Conservation (phyloP, 2,113 vertebrate genomes). For the Spea bombifrons region DNA sequence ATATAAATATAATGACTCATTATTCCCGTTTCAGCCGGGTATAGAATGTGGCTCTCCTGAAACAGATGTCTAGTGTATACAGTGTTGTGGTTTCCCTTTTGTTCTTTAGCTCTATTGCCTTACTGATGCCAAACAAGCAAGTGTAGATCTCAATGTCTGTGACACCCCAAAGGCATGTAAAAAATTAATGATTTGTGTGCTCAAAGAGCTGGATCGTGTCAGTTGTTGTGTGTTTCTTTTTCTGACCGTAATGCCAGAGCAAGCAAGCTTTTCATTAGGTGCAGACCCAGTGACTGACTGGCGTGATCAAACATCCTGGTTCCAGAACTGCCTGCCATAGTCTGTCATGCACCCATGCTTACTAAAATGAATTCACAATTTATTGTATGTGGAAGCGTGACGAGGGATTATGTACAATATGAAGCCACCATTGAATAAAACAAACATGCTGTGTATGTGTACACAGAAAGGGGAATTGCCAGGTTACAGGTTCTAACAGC, state of each 20-base stretch:
- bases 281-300: background rate
- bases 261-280: background rate
- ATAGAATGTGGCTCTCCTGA: background rate
- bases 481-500: too few relatives aligned
- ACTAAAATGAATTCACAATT: background rate
- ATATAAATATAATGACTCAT: background rate
- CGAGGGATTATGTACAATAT: too few relatives aligned
- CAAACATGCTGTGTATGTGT: too few relatives aligned
- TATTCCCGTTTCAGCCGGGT: too few relatives aligned
- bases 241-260: background rate
- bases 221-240: background rate
- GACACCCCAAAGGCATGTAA: slow-evolving; percentile 6
- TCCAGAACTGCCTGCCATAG: background rate
- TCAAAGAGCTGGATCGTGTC: background rate
- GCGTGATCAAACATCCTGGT: background rate
- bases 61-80: background rate
- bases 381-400: too few relatives aligned
- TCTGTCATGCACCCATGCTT: background rate
- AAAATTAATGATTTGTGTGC: slow-evolving; percentile 14
- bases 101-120: background rate
- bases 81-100: background rate
- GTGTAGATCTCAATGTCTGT: background rate
- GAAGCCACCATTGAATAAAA: too few relatives aligned
- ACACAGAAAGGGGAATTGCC: too few relatives aligned
- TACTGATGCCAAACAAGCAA: background rate